A percentile compares a stretch with the other conserved stretches of the same genome.
Evolutionary conservation across 2,113 vertebrate genomes (phyloP).

Genomic region (Xerus inauris): DNA sequence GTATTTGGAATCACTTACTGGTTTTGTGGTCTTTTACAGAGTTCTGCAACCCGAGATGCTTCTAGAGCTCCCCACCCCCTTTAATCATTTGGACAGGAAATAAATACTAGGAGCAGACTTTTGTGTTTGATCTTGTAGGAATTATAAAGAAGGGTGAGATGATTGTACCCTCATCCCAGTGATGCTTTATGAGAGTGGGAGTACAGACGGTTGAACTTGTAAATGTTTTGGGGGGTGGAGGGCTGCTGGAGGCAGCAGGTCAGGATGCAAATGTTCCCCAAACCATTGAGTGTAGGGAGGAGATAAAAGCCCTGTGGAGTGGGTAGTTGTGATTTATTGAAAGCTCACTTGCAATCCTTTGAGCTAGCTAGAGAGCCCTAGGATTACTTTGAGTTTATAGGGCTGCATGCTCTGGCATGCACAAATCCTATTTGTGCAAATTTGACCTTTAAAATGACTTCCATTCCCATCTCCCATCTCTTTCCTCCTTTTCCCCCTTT

Average conservation of each 20-base stretch:
- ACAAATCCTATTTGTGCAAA: slow-evolving; percentile 81
- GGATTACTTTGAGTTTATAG: slow-evolving; percentile 78
- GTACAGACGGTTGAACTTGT: background rate
- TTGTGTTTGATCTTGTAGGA: background rate
- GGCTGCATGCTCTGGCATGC: slow-evolving; percentile 73
- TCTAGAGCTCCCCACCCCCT: background rate
- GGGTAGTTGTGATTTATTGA: slow-evolving; percentile 46
- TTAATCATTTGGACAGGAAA: background rate
- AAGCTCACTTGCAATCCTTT: slow-evolving; percentile 70
- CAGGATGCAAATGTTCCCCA: background rate
- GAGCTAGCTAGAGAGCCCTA: slow-evolving; percentile 44
- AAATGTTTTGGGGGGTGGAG: background rate
- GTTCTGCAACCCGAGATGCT: background rate
- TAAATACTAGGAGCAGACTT: background rate
- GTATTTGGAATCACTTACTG: background rate
- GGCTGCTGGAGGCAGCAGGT: background rate
- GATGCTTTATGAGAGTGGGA: background rate
- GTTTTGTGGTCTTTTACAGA: background rate
- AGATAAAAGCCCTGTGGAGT: background rate
- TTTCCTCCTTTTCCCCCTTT: background rate
- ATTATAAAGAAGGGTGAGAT: background rate
- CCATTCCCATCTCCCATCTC: background rate
- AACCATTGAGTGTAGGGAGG: background rate
- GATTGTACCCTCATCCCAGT: too few species aligned
- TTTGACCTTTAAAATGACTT: slow-evolving; percentile 83